Evolutionary conservation across 1,140 invertebrate genomes (phyloP).

Genomic region (Globodera ellingtonae): DNA sequence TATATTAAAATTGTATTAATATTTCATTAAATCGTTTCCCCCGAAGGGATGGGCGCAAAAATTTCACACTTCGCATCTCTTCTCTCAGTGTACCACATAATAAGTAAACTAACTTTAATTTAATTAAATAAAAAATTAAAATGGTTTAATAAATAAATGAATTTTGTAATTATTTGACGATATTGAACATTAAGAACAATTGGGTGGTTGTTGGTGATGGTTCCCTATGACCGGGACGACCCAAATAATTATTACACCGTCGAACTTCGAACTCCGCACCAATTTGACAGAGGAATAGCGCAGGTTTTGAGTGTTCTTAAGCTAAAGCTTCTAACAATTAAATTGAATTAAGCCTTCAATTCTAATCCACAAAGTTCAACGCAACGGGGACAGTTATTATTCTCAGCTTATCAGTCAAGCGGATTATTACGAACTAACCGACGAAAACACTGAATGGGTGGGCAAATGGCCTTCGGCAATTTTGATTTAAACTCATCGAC

Average conservation of each 20-base stretch:
- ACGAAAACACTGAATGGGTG: conserved; percentile 55
- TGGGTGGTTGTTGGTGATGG: conserved; percentile 59
- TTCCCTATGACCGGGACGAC: conserved; percentile 58
- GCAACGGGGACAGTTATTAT: conserved; percentile 54
- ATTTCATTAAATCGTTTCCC: neutral
- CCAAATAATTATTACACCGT: conserved; percentile 60
- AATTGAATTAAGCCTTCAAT: conserved; percentile 45
- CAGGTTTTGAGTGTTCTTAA: conserved; percentile 22
- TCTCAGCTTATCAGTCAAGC: conserved; percentile 56
- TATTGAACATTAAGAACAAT: conserved; percentile 33
- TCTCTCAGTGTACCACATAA: conserved; percentile 60
- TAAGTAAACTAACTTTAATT: neutral
- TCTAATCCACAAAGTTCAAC: conserved; percentile 58
- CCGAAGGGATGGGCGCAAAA: conserved; percentile 52
- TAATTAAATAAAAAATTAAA: neutral
- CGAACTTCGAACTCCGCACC: conserved; percentile 54
- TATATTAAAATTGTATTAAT: neutral
- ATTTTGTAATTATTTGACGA: neutral
- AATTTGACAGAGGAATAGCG: conserved; percentile 53
- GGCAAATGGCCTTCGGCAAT: conserved; percentile 16
- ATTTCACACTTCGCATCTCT: conserved; percentile 59
- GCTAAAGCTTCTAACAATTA: neutral
- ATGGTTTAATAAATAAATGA: neutral
- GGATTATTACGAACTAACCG: conserved; percentile 61
- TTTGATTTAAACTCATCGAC: conserved; percentile 48